Percentiles rank a stretch among this genome's conserved stretches.
phyloP scores from a whole-genome alignment of 2,888 invertebrate species.

The Macrophya annulata region DNA sequence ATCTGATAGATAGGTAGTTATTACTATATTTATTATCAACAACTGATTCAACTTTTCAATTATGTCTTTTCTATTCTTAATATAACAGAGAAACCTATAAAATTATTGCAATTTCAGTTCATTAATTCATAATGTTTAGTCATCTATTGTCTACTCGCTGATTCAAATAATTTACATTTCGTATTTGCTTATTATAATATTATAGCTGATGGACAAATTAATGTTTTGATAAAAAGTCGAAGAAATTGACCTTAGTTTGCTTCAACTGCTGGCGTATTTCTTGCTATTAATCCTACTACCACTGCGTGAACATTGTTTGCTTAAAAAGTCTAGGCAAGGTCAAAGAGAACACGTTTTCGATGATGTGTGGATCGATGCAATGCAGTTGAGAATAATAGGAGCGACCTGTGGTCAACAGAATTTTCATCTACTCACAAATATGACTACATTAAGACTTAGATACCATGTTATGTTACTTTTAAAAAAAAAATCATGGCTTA shows the following conservation, averaged over 20 bases:
- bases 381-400: background rate
- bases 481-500: background rate
- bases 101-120: background rate
- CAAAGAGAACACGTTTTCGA: background rate
- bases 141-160: background rate
- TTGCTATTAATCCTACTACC: background rate
- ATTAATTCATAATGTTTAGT: too few relatives aligned
- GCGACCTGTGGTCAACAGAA: background rate
- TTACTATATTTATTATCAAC: background rate
- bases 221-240: background rate
- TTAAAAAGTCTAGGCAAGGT: slow-evolving; percentile 7
- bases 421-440: background rate
- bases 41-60: background rate
- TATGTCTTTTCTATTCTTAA: background rate
- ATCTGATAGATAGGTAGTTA: background rate
- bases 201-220: background rate
- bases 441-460: background rate
- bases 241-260: background rate
- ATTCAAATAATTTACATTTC: background rate
- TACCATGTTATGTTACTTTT: background rate
- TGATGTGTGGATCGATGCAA: background rate
- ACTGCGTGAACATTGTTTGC: background rate
- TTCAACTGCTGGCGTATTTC: background rate
- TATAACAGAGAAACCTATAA: background rate
- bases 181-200: background rate